A percentile compares a stretch with the other conserved stretches of the same genome.
phyloP scores from a whole-genome alignment of 2,888 invertebrate genomes.

The Pinctada fucata region DNA sequence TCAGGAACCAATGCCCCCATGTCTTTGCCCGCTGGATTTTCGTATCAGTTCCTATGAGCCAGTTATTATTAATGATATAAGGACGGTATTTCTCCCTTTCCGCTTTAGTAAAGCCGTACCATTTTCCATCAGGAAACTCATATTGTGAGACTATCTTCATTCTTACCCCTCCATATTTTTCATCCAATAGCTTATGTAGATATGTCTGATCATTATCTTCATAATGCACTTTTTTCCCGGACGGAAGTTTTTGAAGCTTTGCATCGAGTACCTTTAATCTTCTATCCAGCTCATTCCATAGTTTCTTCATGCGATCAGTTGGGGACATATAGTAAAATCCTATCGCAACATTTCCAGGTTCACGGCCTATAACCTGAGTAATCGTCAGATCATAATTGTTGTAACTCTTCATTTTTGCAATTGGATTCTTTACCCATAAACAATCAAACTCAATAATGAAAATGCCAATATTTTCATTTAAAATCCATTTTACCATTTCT shows the following conservation, averaged over 20 bases:
- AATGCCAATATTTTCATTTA: slow-evolving; percentile 49
- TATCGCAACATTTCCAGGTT: slow-evolving; percentile 7
- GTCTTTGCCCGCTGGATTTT: slow-evolving; percentile 57
- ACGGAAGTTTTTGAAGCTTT: slow-evolving; percentile 37
- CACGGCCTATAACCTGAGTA: slow-evolving; percentile 3
- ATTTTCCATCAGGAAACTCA: slow-evolving; percentile 59
- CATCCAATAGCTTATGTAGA: slow-evolving; percentile 45
- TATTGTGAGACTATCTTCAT: slow-evolving; percentile 48
- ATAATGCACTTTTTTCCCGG: slow-evolving; percentile 45
- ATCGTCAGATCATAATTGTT: slow-evolving; percentile 2
- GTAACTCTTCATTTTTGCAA: slow-evolving; percentile 39
- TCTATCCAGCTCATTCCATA: slow-evolving; percentile 55
- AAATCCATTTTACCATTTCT: slow-evolving; percentile 47
- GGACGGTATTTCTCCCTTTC: slow-evolving; percentile 44
- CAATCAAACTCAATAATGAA: slow-evolving; percentile 63
- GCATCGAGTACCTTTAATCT: slow-evolving; percentile 46
- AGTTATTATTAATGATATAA: slow-evolving; percentile 61
- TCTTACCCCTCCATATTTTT: slow-evolving; percentile 46
- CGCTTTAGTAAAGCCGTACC: slow-evolving; percentile 51
- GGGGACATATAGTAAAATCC: slow-evolving; percentile 56
- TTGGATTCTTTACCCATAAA: slow-evolving; percentile 57
- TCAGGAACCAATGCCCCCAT: slow-evolving; percentile 64
- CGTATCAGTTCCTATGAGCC: slow-evolving; percentile 52
- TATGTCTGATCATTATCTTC: slow-evolving; percentile 60
- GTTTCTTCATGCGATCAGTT: slow-evolving; percentile 43